Conservation (phyloP, 2,113 vertebrate genomes). For the Bufo bufo region DNA sequence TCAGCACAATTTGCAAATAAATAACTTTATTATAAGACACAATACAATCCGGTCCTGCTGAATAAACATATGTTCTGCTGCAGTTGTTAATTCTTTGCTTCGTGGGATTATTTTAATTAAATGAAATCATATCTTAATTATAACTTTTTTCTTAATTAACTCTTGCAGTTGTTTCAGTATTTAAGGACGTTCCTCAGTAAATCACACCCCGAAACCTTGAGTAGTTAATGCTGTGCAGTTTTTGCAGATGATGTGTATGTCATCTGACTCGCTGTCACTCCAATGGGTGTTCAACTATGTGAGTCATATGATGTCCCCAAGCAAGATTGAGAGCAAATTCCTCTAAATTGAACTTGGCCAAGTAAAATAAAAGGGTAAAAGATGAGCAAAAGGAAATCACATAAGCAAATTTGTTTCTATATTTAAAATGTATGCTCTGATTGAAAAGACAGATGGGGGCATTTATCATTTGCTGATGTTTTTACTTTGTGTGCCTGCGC, state of each 20-base stretch:
- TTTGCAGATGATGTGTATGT: conserved; percentile 2
- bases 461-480: too few species aligned
- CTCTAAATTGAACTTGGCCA: background rate
- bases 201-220: background rate
- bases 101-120: background rate
- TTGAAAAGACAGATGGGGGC: too few species aligned
- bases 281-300: conserved; percentile 13
- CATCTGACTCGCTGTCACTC: conserved; percentile 24
- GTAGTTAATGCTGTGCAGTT: background rate
- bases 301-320: conserved; percentile 11
- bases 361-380: background rate
- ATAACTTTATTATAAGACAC: background rate
- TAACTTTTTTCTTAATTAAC: background rate
- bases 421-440: too few species aligned
- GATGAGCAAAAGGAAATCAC: background rate
- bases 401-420: background rate
- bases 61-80: background rate
- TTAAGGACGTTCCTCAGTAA: background rate
- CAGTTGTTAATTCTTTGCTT: background rate
- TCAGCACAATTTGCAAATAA: background rate
- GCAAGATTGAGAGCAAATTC: background rate
- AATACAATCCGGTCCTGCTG: background rate
- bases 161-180: background rate
- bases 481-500: too few species aligned
- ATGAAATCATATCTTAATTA: background rate